These are phyloP conservation scores for Drosophila rellima DNA, from an alignment of 2,888 invertebrate genomes.

Conservation along the genomic window DNA sequence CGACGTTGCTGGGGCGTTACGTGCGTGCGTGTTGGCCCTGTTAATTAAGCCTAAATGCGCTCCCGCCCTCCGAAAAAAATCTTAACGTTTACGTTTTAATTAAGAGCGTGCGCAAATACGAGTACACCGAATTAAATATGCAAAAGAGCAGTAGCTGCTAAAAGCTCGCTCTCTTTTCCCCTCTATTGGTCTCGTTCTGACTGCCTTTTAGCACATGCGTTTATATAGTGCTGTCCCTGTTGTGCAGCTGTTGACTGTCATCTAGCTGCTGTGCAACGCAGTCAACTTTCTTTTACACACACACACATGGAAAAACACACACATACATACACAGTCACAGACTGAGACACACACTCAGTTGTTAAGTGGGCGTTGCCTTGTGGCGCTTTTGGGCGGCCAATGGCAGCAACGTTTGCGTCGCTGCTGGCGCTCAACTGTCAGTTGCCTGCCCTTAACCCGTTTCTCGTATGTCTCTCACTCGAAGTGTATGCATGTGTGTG, in stretches of 20 bases:
- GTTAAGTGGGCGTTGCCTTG: slow-evolving; percentile 71
- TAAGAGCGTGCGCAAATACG: slow-evolving; percentile 35
- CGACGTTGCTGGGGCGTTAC: slow-evolving; percentile 61
- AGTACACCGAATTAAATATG: slow-evolving; percentile 14
- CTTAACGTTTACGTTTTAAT: slow-evolving; percentile 48
- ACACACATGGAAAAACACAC: slow-evolving; percentile 49
- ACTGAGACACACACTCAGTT: slow-evolving; percentile 36
- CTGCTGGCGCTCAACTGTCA: slow-evolving; percentile 62
- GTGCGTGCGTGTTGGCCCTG: slow-evolving; percentile 46
- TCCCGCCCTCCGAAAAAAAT: slow-evolving; percentile 43
- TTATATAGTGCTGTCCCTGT: slow-evolving; percentile 39
- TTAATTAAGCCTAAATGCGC: slow-evolving; percentile 70
- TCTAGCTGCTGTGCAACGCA: slow-evolving; percentile 55
- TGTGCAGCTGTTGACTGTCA: slow-evolving; percentile 35
- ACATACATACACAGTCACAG: slow-evolving; percentile 16
- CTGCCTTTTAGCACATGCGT: slow-evolving; percentile 4
- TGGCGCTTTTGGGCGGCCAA: slow-evolving; percentile 73
- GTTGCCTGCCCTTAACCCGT: slow-evolving; percentile 76
- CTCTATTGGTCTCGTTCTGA: slow-evolving; percentile 12
- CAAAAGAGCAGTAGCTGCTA: slow-evolving; percentile 44
- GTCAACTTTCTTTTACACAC: slow-evolving; percentile 68
- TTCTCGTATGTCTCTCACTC: slow-evolving; percentile 44
- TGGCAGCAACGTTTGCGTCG: slow-evolving; percentile 65
- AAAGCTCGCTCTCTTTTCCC: slow-evolving; percentile 34
- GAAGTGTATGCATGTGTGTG: slow-evolving; percentile 14